Percentiles rank a stretch among this genome's conserved stretches.
Conservation (phyloP, 2,888 invertebrate genomes). For the Saturnia pavonia region DNA sequence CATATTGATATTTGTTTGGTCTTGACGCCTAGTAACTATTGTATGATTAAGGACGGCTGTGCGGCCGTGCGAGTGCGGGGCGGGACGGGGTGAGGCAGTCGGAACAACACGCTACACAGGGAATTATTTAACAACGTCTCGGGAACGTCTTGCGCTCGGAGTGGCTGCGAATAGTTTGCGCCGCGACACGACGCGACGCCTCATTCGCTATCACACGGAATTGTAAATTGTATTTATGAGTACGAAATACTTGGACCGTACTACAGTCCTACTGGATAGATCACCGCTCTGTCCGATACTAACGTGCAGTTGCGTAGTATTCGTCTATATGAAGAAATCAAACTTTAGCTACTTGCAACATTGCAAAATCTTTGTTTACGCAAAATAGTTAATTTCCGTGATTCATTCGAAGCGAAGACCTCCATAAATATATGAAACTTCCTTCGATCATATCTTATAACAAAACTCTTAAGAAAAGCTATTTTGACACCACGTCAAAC, state of each 20-base stretch:
- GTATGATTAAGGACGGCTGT: background rate
- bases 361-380: too few relatives aligned
- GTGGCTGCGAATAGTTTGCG: conserved; percentile 9
- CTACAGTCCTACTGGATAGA: background rate
- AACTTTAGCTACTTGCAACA: too few relatives aligned
- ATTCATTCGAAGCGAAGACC: too few relatives aligned
- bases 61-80: conserved; percentile 16
- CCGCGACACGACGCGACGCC: background rate
- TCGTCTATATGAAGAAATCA: too few relatives aligned
- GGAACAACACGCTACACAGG: conserved; percentile 31
- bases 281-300: too few relatives aligned
- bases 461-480: too few relatives aligned
- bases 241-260: conserved; percentile 15
- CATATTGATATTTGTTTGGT: background rate
- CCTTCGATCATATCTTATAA: too few relatives aligned
- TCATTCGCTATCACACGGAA: conserved; percentile 33
- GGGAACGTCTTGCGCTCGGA: conserved; percentile 28
- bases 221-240: conserved; percentile 39
- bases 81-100: conserved; percentile 6
- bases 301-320: too few relatives aligned
- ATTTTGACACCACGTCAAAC: too few relatives aligned
- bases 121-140: conserved; percentile 56
- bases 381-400: too few relatives aligned
- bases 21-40: background rate
- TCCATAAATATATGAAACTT: too few relatives aligned